Evolutionary conservation across 2,797 vertebrate genomes (phyloP), one percentile per base, ranked within the genome.

Genomic region (Rhinoraja longicauda): DNA sequence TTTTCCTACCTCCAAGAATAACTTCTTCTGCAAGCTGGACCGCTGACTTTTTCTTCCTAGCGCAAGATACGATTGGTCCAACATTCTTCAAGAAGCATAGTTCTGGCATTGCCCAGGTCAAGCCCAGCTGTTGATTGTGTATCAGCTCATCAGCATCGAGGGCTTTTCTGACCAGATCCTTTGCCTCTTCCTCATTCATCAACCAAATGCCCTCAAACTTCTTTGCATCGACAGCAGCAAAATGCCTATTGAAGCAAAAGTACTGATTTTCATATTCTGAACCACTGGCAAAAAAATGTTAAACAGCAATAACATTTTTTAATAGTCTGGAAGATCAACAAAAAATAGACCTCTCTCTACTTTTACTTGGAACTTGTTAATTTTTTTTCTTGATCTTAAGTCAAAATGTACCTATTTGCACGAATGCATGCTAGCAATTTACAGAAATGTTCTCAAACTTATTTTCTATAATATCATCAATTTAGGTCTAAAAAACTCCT

Each of bases 171-270:
- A 95, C 95, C 78, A 98, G 95, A 1, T 78, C 94, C 94, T 97
- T 98, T 19, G 97, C 95, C 94, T 99, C 98, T 0, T 94, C 96
- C 90, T 99, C 98, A 0, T 97, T 96, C 96, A 97, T 97, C 21
- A 96, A 94, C 97, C 97, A 98, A 93, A 98, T 94, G 29, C 97
- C 96, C 36, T 94, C 93, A 93, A 97, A 98, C 78, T 94, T 96
- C 93, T 94, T 94, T 0, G 94, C 94, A 0, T 98, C 95, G 0
- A 96, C 88, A 0, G 93, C 29, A 45, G 96, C 94, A 93, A 97
- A 97, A 93, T 97, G 97, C 75, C 98, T 99, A 95, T 0, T 88
- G 26, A 76, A 81, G 12, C 4, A 75, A 90, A 24, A 76, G 17
- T 13, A 67, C 36, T 59, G 3, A 76, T 24, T 62, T 70, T 36